Conservation (phyloP, 2,888 invertebrate genomes). For the Schizaphis graminum region DNA sequence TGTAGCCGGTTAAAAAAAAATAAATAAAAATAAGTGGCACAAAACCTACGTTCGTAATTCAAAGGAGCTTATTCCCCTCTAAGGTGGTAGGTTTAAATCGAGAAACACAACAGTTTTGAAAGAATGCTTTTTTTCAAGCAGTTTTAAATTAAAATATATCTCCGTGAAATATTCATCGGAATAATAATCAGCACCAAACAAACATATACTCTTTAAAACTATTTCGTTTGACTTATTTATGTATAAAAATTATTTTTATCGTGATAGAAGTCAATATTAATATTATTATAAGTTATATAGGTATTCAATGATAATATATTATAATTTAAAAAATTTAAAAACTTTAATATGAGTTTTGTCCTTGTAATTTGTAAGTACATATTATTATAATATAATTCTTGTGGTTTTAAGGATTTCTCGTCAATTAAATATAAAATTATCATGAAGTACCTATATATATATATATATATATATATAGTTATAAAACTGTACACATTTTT, state of each 20-base stretch:
- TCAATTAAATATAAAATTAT: background rate
- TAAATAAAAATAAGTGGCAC: constrained; percentile 50
- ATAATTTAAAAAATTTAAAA: background rate
- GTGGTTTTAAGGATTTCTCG: background rate
- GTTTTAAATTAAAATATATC: background rate
- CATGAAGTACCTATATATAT: too few species aligned
- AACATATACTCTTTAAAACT: background rate
- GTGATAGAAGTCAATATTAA: background rate
- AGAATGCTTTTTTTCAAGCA: constrained; percentile 21
- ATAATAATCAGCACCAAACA: background rate
- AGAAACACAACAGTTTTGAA: constrained; percentile 35
- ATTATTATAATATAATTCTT: background rate
- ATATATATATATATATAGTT: too few species aligned
- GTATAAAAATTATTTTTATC: background rate
- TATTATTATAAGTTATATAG: background rate
- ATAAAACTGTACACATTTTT: background rate
- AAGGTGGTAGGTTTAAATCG: constrained; percentile 37
- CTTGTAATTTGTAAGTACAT: background rate
- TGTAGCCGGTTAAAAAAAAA: constrained; percentile 54
- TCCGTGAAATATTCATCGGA: constrained; percentile 18
- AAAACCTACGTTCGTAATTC: constrained; percentile 58
- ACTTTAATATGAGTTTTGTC: background rate
- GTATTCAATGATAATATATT: background rate
- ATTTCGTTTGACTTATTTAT: background rate
- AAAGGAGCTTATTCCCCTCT: constrained; percentile 43